Conservation (phyloP, 2,113 vertebrate genomes). For the Paralichthys olivaceus region DNA sequence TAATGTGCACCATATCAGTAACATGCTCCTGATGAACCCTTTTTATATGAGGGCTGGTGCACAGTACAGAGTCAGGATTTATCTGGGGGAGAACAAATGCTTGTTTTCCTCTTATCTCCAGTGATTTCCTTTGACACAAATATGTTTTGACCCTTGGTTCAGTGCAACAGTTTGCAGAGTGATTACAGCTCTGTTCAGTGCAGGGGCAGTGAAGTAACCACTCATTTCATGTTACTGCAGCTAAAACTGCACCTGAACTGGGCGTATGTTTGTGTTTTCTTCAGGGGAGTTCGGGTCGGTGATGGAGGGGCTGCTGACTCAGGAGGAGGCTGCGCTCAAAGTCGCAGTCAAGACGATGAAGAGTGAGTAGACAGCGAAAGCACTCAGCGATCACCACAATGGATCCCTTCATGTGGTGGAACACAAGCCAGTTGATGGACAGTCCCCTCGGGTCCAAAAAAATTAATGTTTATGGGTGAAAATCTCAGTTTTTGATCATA, state of each 20-base stretch:
- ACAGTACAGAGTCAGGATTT: neutral
- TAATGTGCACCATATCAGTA: no score
- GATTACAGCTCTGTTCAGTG: neutral
- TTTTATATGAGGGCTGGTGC: no score
- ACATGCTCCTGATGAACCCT: no score
- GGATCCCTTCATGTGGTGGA: conserved; percentile 43
- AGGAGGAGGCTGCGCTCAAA: conserved; percentile 89
- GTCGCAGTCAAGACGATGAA: conserved; percentile 97
- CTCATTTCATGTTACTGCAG: neutral
- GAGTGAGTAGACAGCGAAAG: conserved; percentile 82
- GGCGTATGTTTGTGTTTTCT: conserved; percentile 20
- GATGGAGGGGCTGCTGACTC: conserved; percentile 91
- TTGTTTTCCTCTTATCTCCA: conserved; percentile 6
- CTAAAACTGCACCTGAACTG: conserved; percentile 2
- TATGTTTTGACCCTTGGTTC: neutral
- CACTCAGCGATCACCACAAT: conserved; percentile 38
- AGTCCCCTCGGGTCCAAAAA: conserved; percentile 13
- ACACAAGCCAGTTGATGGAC: conserved; percentile 45
- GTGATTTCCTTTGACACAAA: neutral
- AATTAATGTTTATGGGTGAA: conserved; percentile 14
- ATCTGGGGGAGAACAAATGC: neutral
- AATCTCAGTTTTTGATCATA: conserved; percentile 33
- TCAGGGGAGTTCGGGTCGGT: conserved; percentile 93
- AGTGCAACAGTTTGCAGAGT: neutral
- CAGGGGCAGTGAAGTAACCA: neutral